These are phyloP conservation scores for Montipora sp. DNA, from an alignment of 64 coral and sea anemone genomes.

Conservation along the genomic window DNA sequence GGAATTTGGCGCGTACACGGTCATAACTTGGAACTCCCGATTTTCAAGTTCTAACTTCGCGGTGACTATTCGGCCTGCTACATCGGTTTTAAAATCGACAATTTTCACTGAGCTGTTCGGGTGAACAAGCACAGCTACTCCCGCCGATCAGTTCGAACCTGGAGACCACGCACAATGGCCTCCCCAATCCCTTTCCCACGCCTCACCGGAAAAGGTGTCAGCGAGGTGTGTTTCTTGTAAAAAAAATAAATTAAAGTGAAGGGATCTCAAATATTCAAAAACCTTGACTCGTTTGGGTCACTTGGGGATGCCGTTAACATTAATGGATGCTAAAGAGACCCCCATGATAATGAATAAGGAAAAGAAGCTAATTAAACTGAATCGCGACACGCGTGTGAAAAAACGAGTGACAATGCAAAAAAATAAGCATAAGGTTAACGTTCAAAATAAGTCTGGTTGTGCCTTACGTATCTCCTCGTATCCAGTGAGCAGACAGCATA, in stretches of 20 bases:
- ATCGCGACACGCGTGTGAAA: too few species aligned
- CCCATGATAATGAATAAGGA: background rate
- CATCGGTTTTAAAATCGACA: background rate
- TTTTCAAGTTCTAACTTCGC: background rate
- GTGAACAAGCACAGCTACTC: background rate
- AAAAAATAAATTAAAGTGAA: background rate
- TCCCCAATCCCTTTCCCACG: slow-evolving; percentile 1
- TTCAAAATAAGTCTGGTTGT: too few species aligned
- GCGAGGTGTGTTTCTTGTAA: slow-evolving; percentile 9
- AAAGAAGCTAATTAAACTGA: too few species aligned
- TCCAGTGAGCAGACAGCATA: too few species aligned
- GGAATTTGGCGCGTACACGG: background rate
- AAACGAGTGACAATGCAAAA: too few species aligned
- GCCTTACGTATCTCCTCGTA: too few species aligned
- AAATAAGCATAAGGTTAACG: too few species aligned
- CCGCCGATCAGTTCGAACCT: background rate
- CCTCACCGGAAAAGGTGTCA: background rate
- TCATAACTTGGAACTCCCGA: background rate
- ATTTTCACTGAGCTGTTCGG: background rate
- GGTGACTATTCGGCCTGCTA: background rate
- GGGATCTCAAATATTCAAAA: too few species aligned
- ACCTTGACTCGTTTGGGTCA: too few species aligned
- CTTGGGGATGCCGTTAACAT: background rate
- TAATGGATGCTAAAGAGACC: background rate
- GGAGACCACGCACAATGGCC: background rate